phyloP scores from a whole-genome alignment of 2,888 invertebrate species.

The Mesochorus sp. region DNA sequence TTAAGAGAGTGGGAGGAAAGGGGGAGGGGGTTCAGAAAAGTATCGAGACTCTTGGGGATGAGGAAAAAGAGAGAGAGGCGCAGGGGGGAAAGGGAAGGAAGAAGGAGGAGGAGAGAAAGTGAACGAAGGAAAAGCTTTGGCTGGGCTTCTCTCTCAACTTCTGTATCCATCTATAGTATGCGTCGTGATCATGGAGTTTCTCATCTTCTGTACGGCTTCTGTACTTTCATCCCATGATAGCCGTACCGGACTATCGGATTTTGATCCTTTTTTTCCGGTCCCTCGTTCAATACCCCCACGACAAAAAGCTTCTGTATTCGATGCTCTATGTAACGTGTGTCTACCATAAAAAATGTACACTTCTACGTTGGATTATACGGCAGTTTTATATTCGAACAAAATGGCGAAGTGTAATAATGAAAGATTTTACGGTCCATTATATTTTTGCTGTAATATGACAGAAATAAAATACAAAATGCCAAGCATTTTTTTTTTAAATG shows the following conservation, averaged over 20 bases:
- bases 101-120: slow-evolving; percentile 16
- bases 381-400: no score
- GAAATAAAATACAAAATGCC: no score
- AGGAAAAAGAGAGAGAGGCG: neutral
- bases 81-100: slow-evolving; percentile 12
- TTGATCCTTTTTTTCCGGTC: slow-evolving; percentile 39
- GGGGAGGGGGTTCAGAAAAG: slow-evolving; percentile 36
- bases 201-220: slow-evolving; percentile 23
- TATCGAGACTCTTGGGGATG: slow-evolving; percentile 46
- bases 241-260: slow-evolving; percentile 25
- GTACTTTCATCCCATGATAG: slow-evolving; percentile 16
- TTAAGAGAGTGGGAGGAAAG: slow-evolving; percentile 31
- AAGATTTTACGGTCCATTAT: no score
- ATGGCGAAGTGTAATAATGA: no score
- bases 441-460: no score
- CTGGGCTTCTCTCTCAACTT: slow-evolving; percentile 25
- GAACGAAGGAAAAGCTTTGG: slow-evolving; percentile 50
- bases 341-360: no score
- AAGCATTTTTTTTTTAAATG: no score
- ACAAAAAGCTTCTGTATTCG: slow-evolving; percentile 26
- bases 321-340: slow-evolving; percentile 12
- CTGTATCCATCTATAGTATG: slow-evolving; percentile 20
- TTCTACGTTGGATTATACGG: no score
- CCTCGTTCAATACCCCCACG: slow-evolving; percentile 29
- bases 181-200: slow-evolving; percentile 43